Percentiles rank a stretch among this genome's conserved stretches.
Evolutionary conservation across 2,797 vertebrate species (phyloP).

Genomic region (Emydoidea blandingii): DNA sequence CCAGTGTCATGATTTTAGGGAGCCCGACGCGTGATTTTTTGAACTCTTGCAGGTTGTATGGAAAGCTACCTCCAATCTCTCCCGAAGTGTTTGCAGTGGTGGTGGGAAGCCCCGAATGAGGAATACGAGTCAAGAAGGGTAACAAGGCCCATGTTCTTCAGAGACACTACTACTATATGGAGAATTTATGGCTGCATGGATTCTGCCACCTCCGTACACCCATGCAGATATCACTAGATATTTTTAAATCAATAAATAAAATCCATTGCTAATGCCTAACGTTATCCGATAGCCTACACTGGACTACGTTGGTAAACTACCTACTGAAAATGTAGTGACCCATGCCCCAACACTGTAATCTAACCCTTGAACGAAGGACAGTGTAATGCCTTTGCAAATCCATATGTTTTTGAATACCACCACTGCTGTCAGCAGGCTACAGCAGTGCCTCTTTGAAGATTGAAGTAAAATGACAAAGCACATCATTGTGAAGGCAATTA

Average conservation of each 20-base stretch:
- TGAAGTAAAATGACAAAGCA: slow-evolving; percentile 82
- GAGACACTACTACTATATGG: neutral
- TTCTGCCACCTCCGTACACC: fast-evolving
- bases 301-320: too few species aligned
- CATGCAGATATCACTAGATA: neutral
- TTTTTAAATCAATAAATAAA: slow-evolving; percentile 40
- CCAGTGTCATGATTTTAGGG: neutral
- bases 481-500: slow-evolving; percentile 85
- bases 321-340: slow-evolving; percentile 51
- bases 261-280: slow-evolving; percentile 20
- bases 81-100: neutral
- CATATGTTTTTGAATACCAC: slow-evolving; percentile 81
- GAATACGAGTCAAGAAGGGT: fast-evolving
- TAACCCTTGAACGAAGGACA: slow-evolving; percentile 78
- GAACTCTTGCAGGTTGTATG: neutral
- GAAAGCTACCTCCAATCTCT: neutral
- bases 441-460: slow-evolving; percentile 81
- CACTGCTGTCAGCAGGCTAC: slow-evolving; percentile 79
- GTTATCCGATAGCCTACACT: too few species aligned
- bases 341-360: slow-evolving; percentile 62
- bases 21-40: neutral
- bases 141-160: fast-evolving
- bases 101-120: neutral
- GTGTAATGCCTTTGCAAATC: slow-evolving; percentile 76
- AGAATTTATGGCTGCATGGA: fast-evolving